Evolutionary conservation across 2,797 vertebrate species (phyloP).

Genomic region (Hemibagrus guttatus): DNA sequence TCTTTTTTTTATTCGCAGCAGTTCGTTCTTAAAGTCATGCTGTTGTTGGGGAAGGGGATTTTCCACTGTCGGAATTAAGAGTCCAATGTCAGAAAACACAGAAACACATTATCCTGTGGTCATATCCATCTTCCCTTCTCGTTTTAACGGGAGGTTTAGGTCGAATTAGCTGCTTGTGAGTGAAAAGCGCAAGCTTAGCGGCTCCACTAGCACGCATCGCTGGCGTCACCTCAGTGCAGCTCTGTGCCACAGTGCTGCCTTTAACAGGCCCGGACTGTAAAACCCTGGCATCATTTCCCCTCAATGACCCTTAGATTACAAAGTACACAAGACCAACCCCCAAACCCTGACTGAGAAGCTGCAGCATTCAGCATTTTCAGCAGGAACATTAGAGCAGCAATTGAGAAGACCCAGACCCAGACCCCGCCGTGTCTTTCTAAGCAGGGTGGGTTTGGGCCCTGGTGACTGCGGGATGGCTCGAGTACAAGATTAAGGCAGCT

Average conservation of each 20-base stretch:
- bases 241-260: slow-evolving; percentile 16
- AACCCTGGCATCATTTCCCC: slow-evolving; percentile 14
- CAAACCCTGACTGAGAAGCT: slow-evolving; percentile 25
- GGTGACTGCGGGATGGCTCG: slow-evolving; percentile 41
- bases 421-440: slow-evolving; percentile 16
- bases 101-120: slow-evolving; percentile 41
- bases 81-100: slow-evolving; percentile 40
- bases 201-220: background rate
- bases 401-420: slow-evolving; percentile 52
- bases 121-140: slow-evolving; percentile 33
- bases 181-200: slow-evolving; percentile 10
- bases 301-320: slow-evolving; percentile 43
- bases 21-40: slow-evolving; percentile 29
- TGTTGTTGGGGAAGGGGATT: slow-evolving; percentile 42
- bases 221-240: slow-evolving; percentile 17
- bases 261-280: slow-evolving; percentile 7
- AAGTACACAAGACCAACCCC: slow-evolving; percentile 29
- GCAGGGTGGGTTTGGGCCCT: slow-evolving; percentile 23
- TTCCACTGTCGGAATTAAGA: slow-evolving; percentile 47
- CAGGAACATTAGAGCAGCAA: slow-evolving; percentile 44
- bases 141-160: slow-evolving; percentile 40
- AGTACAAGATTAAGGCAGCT: slow-evolving; percentile 56
- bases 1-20: slow-evolving; percentile 15
- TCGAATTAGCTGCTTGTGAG: slow-evolving; percentile 31
- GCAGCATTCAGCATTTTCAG: slow-evolving; percentile 44